These are phyloP conservation scores for Eonycteris spelaea DNA, from an alignment of 2,113 vertebrate species.

Conservation along the genomic window DNA sequence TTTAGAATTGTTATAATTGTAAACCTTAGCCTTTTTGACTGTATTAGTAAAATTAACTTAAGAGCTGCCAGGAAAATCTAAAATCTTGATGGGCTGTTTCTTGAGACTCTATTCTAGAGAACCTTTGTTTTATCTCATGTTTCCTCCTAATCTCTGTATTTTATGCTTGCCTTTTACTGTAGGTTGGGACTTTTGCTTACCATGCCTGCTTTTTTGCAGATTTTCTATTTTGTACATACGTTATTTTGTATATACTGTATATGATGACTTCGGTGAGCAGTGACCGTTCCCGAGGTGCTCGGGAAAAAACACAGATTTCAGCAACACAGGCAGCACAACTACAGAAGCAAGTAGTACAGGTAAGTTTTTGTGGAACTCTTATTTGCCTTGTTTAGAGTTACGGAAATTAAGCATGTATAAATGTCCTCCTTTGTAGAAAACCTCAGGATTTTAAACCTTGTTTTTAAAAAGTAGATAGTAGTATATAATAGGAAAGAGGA, in stretches of 20 bases:
- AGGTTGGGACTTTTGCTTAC: conserved; percentile 43
- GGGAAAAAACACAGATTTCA: conserved; percentile 91
- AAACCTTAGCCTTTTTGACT: not conserved
- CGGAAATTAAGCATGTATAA: not conserved
- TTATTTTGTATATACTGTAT: conserved; percentile 99
- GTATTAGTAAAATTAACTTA: not conserved
- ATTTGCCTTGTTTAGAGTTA: not conserved
- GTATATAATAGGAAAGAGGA: not conserved
- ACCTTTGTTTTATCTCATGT: not conserved
- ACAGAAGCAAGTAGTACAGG: conserved; percentile 96
- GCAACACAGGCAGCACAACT: conserved; percentile 88
- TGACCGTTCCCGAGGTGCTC: conserved; percentile 91
- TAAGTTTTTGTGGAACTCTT: conserved; percentile 71
- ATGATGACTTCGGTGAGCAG: conserved; percentile 99
- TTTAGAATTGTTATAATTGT: not conserved
- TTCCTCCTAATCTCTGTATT: not conserved
- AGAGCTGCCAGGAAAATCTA: not conserved
- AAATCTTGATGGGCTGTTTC: not conserved
- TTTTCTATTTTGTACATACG: conserved; percentile 99
- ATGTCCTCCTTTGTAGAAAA: not conserved
- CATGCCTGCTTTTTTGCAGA: conserved; percentile 80
- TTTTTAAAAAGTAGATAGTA: not conserved
- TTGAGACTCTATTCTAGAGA: conserved; percentile 26
- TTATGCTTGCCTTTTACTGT: not conserved
- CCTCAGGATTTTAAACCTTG: not conserved